Percentiles rank a stretch among this genome's conserved stretches.
These are phyloP conservation scores for Anguilla rostrata DNA, from an alignment of 2,113 vertebrate species.

Conservation along the genomic window DNA sequence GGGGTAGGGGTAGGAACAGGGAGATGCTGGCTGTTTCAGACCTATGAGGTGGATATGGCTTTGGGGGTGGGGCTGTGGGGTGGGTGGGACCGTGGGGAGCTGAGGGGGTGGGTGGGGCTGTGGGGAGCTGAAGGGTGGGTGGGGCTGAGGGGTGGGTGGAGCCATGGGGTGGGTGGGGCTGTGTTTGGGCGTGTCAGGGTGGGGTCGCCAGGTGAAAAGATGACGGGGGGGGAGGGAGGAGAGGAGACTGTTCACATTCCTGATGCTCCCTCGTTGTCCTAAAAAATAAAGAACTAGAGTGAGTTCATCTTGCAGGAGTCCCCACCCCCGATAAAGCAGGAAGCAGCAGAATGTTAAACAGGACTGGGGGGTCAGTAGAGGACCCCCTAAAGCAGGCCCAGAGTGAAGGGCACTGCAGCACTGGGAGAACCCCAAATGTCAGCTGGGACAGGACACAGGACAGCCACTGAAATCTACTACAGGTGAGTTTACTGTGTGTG, in stretches of 20 bases:
- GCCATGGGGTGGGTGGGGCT: neutral
- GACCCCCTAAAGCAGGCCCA: neutral
- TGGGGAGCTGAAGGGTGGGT: neutral
- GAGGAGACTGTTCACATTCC: constrained; percentile 51
- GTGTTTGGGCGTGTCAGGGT: neutral
- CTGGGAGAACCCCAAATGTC: neutral
- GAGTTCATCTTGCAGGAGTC: neutral
- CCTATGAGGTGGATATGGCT: too few species aligned
- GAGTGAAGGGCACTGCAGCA: neutral
- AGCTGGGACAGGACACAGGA: neutral
- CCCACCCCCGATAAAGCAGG: too few species aligned
- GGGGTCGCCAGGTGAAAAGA: neutral
- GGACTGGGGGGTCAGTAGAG: too few species aligned
- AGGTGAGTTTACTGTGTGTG: neutral
- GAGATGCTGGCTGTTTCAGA: too few species aligned
- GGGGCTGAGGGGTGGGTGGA: neutral
- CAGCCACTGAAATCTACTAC: too few species aligned
- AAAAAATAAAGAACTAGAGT: constrained; percentile 38
- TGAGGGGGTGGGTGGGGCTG: neutral
- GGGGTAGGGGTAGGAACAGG: too few species aligned
- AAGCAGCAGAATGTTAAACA: too few species aligned
- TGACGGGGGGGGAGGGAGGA: neutral
- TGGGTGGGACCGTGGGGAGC: neutral
- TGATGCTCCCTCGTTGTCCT: constrained; percentile 61
- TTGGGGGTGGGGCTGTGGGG: neutral